A percentile compares a stretch with the other conserved stretches of the same genome.
Conservation (phyloP, 2,797 vertebrate species). For the Amniataba percoides region DNA sequence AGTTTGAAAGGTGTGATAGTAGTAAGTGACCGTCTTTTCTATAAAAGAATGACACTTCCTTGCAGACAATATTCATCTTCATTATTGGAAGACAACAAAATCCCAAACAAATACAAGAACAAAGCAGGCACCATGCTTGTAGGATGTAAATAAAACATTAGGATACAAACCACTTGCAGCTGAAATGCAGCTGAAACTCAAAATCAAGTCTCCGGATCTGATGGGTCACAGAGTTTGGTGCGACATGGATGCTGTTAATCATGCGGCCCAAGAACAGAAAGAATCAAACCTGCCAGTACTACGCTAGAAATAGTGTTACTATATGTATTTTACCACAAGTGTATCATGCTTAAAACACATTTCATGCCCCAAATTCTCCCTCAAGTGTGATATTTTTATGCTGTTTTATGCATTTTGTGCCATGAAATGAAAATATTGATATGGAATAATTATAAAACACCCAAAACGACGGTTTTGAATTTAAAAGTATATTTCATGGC, state of each 20-base stretch:
- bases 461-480: neutral
- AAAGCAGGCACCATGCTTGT: too few species aligned
- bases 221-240: too few species aligned
- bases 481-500: neutral
- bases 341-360: neutral
- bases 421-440: neutral
- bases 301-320: neutral
- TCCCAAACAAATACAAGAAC: too few species aligned
- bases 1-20: too few species aligned
- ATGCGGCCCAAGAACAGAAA: neutral
- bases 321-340: neutral
- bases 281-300: neutral
- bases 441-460: neutral
- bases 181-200: too few species aligned
- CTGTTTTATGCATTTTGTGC: slow-evolving; percentile 3
- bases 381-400: neutral
- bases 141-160: too few species aligned
- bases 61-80: too few species aligned
- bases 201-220: too few species aligned
- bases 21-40: too few species aligned
- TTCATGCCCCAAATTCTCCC: neutral
- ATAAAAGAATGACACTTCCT: too few species aligned
- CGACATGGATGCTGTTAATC: neutral
- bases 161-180: too few species aligned
- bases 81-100: too few species aligned